Evolutionary conservation across 1,140 invertebrate genomes (phyloP), one percentile per base, ranked within the genome.

Genomic region (Chionoecetes opilio): DNA sequence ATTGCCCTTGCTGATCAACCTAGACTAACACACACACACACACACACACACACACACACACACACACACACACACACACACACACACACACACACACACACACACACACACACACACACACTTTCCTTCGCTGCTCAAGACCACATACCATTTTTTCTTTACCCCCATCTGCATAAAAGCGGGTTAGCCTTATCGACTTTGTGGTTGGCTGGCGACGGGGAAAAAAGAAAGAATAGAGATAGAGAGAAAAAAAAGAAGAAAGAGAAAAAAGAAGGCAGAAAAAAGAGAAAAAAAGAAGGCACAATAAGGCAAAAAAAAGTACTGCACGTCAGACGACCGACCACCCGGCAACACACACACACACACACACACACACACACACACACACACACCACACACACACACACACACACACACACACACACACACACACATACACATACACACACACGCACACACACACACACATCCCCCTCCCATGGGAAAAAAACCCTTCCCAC

Each of bases 21-120:
- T 21, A 26, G n/a, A 46, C 29, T 1, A 17, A 32, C 34, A 37
- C 87, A 89, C 87, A 89, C 37, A 89, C 87, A 89, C 86, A 88
- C 86, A 88, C 86, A 88, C 86, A 88, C 86, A 37, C 86, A 37
- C 86, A 37, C 86, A 37, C 86, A 88, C 86, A 88, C 32, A 89
- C 87, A 89, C 87, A 89, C 38, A 89, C 38, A 89, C 46, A 46
- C 37, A 11, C 38, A 6, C 88, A 6, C 88, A 41, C 46, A n/a
- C 46, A 90, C 2, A 17, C 21, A 9, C 37, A 90, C 14, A 46
- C 37, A 46, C 46, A 46, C 17, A 26, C 82, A 8, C 82, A 5
- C 26, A 84, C 82, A 5, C 82, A 5, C 82, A 5, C 82, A 84
- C 82, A 8, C 82, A 5, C 26, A 5, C 26, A 5, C 82, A 84